Evolutionary conservation across 2,797 vertebrate genomes (phyloP), one percentile per base, ranked within the genome.

Genomic region (Eulemur mongoz): DNA sequence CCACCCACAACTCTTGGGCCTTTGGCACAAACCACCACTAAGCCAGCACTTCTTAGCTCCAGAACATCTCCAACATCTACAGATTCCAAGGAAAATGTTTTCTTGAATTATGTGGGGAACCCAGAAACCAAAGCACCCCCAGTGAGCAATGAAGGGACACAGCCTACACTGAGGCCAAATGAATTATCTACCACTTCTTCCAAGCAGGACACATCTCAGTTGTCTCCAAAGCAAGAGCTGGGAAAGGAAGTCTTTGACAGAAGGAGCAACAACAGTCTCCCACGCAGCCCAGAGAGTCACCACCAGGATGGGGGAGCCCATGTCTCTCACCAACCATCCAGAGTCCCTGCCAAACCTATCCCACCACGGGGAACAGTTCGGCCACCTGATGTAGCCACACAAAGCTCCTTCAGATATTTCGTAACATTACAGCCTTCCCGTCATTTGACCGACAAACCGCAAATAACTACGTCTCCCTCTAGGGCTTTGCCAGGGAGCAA

Each of bases 381-480:
- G 13, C 72, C 97, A 69, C 97, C 81, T 0, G 95, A 43, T 14
- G 6, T 54, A 17, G 91, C 97, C 93, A 98, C 97, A 17, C 92
- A 90, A 61, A 93, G 94, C 50, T 57, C 81, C 45, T 61, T 97
- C 69, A 75, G 4, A 50, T 91, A 97, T 89, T 96, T 98, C 43
- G 22, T 89, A 54, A 98, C 98, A 18, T 80, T 93, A 20, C 98
- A 97, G 14, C 95, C 98, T 5, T 95, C 98, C 38, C 90, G 45
- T 79, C 93, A 94, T 70, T 75, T 93, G 63, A 98, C 98, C 84
- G 98, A 96, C 78, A 98, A 98, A 80, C 98, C 98, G 23, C 98
- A 97, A 76, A 91, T 97, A 69, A 98, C 97, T 18, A 96, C 97
- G 0, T 98, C 97, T 70, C 98, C 98, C 9, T 97, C 97, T 17